Base-by-base conservation (phyloP, 2,888 invertebrate species). In the Caenorhabditis afra region DNA sequence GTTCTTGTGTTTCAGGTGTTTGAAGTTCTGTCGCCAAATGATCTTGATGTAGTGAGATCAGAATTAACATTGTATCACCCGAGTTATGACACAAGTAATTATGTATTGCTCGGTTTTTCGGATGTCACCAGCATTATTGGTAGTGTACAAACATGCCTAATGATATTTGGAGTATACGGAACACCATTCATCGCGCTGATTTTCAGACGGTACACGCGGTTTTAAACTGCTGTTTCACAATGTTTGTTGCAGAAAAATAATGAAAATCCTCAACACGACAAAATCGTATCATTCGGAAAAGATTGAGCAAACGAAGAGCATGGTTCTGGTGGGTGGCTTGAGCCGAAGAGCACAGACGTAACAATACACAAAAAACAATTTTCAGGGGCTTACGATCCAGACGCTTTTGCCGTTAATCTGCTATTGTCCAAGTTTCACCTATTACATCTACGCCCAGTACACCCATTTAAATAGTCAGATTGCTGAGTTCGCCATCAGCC, bases 301-400 rank as follows among this genome's bases (percentile, higher is more conserved):
- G 12, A 75, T 67, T 14, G 55, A 18, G 23, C 75, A 75, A 47
- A 45, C 67, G 14, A 75, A 67, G 44, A 75, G 75, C 41, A 67
- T 75, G 55, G 55, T 75, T 49, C 41, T 58, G 12, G 18, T 41
- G 18, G 11, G 16, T 41, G 29, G 29, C 7, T 29, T 7, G 29
- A 7, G 7, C 4, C 29, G 29, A 29, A 5, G 29, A 7, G 29
- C 4, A 7, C 3, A 29, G 7, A 29, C 3, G 29, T 29, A 29
- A 7, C 4, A 35, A 22, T 47, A 20, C 41, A 12, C 44, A 7
- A 7, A 35, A 22, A 35, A 20, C 41, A 12, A 20, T 37, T 68
- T 67, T 18, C 74, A 75, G 67, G 75, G 75, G 0, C 50, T 75
- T 11, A 75, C 67, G 11, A 61, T 75, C 14, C 75, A 75, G 55